Base-by-base conservation (phyloP, 2,888 invertebrate species). In the Agelastica alni region DNA sequence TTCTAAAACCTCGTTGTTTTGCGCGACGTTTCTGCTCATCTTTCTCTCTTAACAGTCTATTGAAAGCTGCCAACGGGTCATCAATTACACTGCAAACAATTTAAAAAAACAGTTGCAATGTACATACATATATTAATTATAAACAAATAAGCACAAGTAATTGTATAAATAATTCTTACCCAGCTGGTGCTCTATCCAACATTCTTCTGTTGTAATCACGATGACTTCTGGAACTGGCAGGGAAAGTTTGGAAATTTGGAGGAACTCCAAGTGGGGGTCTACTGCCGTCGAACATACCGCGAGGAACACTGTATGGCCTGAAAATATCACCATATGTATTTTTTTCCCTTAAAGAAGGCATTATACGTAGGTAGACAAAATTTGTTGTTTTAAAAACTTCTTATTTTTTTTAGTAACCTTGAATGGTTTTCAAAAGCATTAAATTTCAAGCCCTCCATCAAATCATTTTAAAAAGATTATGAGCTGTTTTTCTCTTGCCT, bases 51-150 rank as follows among this genome's bases (percentile, higher is more conserved):
- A 93, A 82, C 81, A 93, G 89, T 62, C 91, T 83, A 75, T 93
- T 89, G 75, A 93, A 93, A 46, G 91, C 91, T 74, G 91, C 91
- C 66, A 93, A 77, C 2, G 93, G 91, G 77, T 93, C 93, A 70
- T 91, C 91, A 63, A 88, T 89, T 54, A 85, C 83, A 64, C 91
- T 89, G 75, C 58, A 76, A 77, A n/a, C n/a, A 43, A 26, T 2
- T 9, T 10, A 32, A 41, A 17, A 53, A 28, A 22, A 20, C 7
- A 10, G 7, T 34, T 17, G 18, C 2, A 39, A 1, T n/a, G n/a
- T n/a, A n/a, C n/a, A n/a, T n/a, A n/a, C n/a, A n/a, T n/a, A n/a
- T n/a, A n/a, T n/a, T n/a, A n/a, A n/a, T n/a, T n/a, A n/a, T n/a
- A n/a, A n/a, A n/a, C n/a, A 44, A 10, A 16, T 30, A 18, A 9